A percentile compares a stretch with the other conserved stretches of the same genome.
These are phyloP conservation scores for Diglossa brunneiventris DNA, from an alignment of 2,113 vertebrate species.

Conservation along the genomic window DNA sequence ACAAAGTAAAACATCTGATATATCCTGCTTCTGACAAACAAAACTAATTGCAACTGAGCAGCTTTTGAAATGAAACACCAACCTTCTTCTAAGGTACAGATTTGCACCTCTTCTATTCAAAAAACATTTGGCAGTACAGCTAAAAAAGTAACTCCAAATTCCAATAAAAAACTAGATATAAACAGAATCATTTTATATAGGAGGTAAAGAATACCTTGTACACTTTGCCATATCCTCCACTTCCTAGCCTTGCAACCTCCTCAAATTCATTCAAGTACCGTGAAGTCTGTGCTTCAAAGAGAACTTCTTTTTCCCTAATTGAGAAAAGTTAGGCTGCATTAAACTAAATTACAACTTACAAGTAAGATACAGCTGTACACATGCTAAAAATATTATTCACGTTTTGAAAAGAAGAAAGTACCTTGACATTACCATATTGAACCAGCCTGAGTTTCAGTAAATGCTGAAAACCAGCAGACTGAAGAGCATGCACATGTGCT, in stretches of 20 bases:
- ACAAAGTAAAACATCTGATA: neutral
- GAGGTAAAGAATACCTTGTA: slow-evolving; percentile 81
- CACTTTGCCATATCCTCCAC: slow-evolving; percentile 93
- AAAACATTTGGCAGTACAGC: neutral
- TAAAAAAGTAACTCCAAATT: neutral
- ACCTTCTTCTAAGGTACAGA: neutral
- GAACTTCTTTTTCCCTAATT: slow-evolving; percentile 80
- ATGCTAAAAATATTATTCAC: neutral
- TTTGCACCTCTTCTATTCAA: neutral
- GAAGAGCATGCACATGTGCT: neutral
- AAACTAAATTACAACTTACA: neutral
- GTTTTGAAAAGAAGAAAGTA: neutral
- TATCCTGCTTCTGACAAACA: neutral
- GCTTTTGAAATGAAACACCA: neutral
- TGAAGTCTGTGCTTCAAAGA: slow-evolving; percentile 91
- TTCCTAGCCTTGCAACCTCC: slow-evolving; percentile 85
- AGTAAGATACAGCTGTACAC: neutral
- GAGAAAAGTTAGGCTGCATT: neutral
- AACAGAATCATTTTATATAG: neutral
- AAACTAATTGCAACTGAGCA: neutral
- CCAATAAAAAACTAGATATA: neutral
- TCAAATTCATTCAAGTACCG: slow-evolving; percentile 96
- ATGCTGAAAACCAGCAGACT: neutral
- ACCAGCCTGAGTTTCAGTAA: neutral
- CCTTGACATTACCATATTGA: neutral